phyloP scores from a whole-genome alignment of 2,888 invertebrate species.

The Rhagonycha lutea region DNA sequence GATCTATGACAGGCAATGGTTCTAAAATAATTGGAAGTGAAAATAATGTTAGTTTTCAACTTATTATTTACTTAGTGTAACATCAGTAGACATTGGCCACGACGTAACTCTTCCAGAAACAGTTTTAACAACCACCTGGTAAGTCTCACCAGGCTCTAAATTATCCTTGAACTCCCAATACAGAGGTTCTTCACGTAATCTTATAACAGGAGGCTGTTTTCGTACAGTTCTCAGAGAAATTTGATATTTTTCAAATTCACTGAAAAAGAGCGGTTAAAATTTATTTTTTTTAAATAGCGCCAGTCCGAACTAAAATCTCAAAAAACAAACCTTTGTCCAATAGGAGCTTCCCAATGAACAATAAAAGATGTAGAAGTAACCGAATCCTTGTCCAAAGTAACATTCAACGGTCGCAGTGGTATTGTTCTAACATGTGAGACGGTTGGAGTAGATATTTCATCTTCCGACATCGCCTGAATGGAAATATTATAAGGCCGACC shows the following conservation, averaged over 20 bases:
- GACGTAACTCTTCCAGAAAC: constrained; percentile 93
- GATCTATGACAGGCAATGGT: constrained; percentile 75
- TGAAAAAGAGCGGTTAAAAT: no score
- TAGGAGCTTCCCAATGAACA: constrained; percentile 86
- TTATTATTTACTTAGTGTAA: constrained; percentile 72
- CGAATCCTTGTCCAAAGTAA: constrained; percentile 74
- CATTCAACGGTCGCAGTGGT: constrained; percentile 83
- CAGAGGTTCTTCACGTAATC: constrained; percentile 69
- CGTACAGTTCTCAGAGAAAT: constrained; percentile 72
- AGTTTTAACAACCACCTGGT: constrained; percentile 89
- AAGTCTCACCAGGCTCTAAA: constrained; percentile 86
- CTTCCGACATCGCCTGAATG: constrained; percentile 91
- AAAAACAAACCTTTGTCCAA: constrained; percentile 65
- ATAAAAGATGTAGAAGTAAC: constrained; percentile 78
- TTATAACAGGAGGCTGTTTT: constrained; percentile 73
- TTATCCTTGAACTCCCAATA: constrained; percentile 77
- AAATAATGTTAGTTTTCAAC: not conserved
- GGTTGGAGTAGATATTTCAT: constrained; percentile 88
- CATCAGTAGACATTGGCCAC: constrained; percentile 89
- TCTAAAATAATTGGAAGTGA: constrained; percentile 52
- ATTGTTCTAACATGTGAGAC: constrained; percentile 93
- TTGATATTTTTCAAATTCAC: constrained; percentile 93
- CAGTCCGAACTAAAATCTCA: no score
- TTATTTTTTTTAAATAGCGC: no score
- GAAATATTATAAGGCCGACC: constrained; percentile 91